Evolutionary conservation across 2,888 invertebrate species (phyloP).

Genomic region (Drosophila falleni): DNA sequence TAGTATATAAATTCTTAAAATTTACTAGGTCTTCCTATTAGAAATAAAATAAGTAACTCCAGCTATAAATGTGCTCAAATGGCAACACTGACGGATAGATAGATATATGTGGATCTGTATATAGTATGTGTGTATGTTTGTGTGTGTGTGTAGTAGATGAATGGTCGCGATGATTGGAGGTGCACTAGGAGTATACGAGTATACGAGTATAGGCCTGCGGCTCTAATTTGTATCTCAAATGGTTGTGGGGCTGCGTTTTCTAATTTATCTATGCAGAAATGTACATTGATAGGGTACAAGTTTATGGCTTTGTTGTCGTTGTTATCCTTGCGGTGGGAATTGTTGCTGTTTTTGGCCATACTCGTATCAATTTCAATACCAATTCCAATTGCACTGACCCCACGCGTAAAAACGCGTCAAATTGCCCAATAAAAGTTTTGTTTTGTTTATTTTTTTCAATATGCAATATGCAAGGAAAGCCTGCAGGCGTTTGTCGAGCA

Average conservation of each 20-base stretch:
- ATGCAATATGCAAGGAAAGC: conserved; percentile 24
- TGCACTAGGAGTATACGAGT: conserved; percentile 20
- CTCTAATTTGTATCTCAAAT: conserved; percentile 76
- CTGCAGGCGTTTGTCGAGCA: conserved; percentile 16
- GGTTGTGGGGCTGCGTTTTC: conserved; percentile 60
- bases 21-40: no score
- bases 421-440: conserved; percentile 35
- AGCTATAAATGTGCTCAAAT: no score
- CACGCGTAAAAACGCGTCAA: conserved; percentile 25
- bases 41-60: no score
- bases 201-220: conserved; percentile 42
- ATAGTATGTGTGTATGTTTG: conserved; percentile 5
- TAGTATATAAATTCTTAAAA: no score
- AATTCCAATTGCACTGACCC: conserved; percentile 1
- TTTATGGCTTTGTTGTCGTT: conserved; percentile 69
- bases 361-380: not conserved
- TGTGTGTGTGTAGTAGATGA: conserved; percentile 39
- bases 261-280: conserved; percentile 78
- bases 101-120: conserved; percentile 5
- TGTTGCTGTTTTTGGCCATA: conserved; percentile 25
- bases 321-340: conserved; percentile 60
- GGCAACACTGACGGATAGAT: not conserved
- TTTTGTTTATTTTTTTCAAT: not conserved
- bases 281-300: conserved; percentile 73
- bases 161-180: conserved; percentile 38